Evolutionary conservation across 2,888 invertebrate genomes (phyloP), one percentile per base, ranked within the genome.

Genomic region (Belgica antarctica): DNA sequence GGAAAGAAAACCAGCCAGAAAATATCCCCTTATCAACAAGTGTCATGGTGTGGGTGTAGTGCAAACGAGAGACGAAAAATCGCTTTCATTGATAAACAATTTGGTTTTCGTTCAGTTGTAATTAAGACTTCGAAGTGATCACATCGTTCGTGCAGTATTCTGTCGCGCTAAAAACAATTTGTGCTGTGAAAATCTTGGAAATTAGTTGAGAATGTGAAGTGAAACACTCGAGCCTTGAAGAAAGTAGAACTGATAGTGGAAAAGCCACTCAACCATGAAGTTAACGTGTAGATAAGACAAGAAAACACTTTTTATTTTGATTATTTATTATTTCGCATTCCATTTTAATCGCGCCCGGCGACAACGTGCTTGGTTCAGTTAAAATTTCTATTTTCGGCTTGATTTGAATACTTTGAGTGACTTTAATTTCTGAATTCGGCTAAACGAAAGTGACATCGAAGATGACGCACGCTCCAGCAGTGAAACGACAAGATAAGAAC

Each of bases 391-490:
- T 25, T 24, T 59, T 25, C 27, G 27, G 7, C 25, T 25, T 4
- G n/a, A 27, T 24, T 59, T 5, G 15, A 59, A 27, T 15, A 27
- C n/a, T n/a, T 27, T 19, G 12, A 59, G 25, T 59, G 5, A 59
- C 10, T 25, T 52, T n/a, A 24, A 27, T 59, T 59, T 59, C 12
- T 4, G 10, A 22, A 24, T 57, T 31, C n/a, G n/a, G 22, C 17
- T 68, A 52, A 52, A 15, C 15, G 17, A 62, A n/a, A n/a, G n/a
- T n/a, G n/a, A n/a, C n/a, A n/a, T n/a, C n/a, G n/a, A 36, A 19
- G n/a, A 70, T 70, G 70, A 70, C 70, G 57, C 70, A 70, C 19
- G 70, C 70, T n/a, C 70, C 70, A 15, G 61, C 34, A 36, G 25
- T 17, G 12, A 70, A 46, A n/a, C 61, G 25, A 2, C 27, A 62